phyloP scores from a whole-genome alignment of 2,797 vertebrate species.

The Poecilia gillii region DNA sequence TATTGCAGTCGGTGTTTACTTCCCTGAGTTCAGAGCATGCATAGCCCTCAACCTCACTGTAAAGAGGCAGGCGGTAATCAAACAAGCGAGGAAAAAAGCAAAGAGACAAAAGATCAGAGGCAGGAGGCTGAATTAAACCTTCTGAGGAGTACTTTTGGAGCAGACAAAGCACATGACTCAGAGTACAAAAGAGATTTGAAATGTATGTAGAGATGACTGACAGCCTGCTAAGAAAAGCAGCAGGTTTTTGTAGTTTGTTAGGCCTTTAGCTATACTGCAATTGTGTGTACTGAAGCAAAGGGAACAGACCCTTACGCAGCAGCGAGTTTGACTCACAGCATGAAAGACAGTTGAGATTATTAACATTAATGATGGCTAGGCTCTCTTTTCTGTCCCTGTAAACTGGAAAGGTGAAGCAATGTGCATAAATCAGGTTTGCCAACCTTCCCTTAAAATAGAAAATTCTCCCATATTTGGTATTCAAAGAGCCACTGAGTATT shows the following conservation, averaged over 20 bases:
- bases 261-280: slow-evolving; percentile 21
- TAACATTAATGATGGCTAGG: slow-evolving; percentile 17
- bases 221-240: slow-evolving; percentile 43
- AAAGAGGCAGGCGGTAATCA: slow-evolving; percentile 58
- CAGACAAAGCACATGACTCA: slow-evolving; percentile 45
- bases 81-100: slow-evolving; percentile 51
- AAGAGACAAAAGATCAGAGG: slow-evolving; percentile 56
- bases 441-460: background rate
- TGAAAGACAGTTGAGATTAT: slow-evolving; percentile 23
- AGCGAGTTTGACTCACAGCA: slow-evolving; percentile 15
- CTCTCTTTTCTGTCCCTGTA: slow-evolving; percentile 14
- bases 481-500: background rate
- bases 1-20: slow-evolving; percentile 67
- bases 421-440: background rate
- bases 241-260: slow-evolving; percentile 24
- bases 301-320: slow-evolving; percentile 3
- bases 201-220: slow-evolving; percentile 62
- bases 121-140: slow-evolving; percentile 56
- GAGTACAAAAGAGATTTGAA: slow-evolving; percentile 44
- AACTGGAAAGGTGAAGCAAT: slow-evolving; percentile 5
- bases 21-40: slow-evolving; percentile 52
- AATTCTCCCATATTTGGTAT: background rate
- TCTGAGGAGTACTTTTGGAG: slow-evolving; percentile 51
- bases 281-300: slow-evolving; percentile 24
- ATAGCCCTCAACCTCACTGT: slow-evolving; percentile 59